phyloP scores from a whole-genome alignment of 2,113 vertebrate species.

The Gobiocypris rarus region DNA sequence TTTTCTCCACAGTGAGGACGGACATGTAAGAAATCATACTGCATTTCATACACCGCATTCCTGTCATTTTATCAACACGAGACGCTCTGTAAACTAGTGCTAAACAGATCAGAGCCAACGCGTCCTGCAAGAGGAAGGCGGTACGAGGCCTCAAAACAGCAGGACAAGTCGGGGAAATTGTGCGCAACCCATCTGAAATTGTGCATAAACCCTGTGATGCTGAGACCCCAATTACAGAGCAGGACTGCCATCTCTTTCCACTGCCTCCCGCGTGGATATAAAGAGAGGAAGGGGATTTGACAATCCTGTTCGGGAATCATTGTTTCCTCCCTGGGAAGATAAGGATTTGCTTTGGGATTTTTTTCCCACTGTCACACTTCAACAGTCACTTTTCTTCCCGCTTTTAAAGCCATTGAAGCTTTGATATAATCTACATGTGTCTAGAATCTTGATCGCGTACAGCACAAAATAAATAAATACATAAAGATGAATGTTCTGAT shows the following conservation, averaged over 20 bases:
- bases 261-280: neutral
- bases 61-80: neutral
- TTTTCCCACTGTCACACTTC: slow-evolving; percentile 40
- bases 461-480: no score
- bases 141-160: neutral
- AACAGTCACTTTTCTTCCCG: neutral
- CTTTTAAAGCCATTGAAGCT: neutral
- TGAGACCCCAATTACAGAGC: slow-evolving; percentile 32
- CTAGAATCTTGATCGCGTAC: no score
- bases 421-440: slow-evolving; percentile 13
- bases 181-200: slow-evolving; percentile 16
- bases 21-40: neutral
- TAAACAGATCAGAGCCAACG: neutral
- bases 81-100: neutral
- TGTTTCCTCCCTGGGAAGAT: slow-evolving; percentile 40
- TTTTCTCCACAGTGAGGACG: neutral
- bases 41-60: neutral
- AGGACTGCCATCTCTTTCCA: neutral
- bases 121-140: neutral
- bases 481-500: neutral
- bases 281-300: slow-evolving; percentile 28
- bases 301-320: slow-evolving; percentile 40
- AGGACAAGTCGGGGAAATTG: neutral
- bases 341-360: slow-evolving; percentile 43
- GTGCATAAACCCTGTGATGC: slow-evolving; percentile 20